phyloP scores from a whole-genome alignment of 2,113 vertebrate species.

The Aspidoscelis tigris region DNA sequence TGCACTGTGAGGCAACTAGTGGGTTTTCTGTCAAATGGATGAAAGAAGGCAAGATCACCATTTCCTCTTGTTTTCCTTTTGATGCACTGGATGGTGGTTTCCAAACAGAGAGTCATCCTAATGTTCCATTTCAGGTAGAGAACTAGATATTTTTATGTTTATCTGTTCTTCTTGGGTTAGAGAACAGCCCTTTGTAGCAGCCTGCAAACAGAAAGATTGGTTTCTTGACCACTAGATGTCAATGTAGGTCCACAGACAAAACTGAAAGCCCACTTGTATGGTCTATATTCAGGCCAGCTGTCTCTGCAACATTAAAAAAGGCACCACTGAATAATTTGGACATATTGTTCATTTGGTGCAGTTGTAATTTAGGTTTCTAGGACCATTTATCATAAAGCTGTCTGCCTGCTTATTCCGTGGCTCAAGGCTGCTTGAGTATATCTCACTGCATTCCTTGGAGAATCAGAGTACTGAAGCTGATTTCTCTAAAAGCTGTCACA shows the following conservation, averaged over 20 bases:
- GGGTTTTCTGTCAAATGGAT: not conserved
- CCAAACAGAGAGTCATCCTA: not conserved
- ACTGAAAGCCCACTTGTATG: rapidly evolving
- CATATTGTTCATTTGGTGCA: conserved; percentile 62
- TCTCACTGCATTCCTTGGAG: conserved; percentile 54
- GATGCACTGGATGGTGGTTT: not conserved
- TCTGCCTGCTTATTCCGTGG: conserved; percentile 61
- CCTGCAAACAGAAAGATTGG: not conserved
- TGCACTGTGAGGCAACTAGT: too few species aligned
- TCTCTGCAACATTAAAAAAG: conserved; percentile 20
- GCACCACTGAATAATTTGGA: conserved; percentile 30
- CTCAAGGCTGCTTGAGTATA: conserved; percentile 67
- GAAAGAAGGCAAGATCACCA: not conserved
- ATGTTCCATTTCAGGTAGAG: not conserved
- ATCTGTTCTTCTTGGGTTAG: conserved; percentile 24
- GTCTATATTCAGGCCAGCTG: not conserved
- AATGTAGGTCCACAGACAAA: conserved; percentile 29
- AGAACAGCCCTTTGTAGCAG: conserved; percentile 13
- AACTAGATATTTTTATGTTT: conserved; percentile 8
- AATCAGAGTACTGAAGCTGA: conserved; percentile 56
- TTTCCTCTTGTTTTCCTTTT: rapidly evolving
- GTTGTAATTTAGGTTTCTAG: conserved; percentile 71
- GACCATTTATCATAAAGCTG: conserved; percentile 66
- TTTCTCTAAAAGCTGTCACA: conserved; percentile 68
- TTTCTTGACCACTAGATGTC: conserved; percentile 63